Percentiles rank a stretch among this genome's conserved stretches.
These are phyloP conservation scores for Meloidogyne floridensis DNA, from an alignment of 1,140 invertebrate species.

Conservation along the genomic window DNA sequence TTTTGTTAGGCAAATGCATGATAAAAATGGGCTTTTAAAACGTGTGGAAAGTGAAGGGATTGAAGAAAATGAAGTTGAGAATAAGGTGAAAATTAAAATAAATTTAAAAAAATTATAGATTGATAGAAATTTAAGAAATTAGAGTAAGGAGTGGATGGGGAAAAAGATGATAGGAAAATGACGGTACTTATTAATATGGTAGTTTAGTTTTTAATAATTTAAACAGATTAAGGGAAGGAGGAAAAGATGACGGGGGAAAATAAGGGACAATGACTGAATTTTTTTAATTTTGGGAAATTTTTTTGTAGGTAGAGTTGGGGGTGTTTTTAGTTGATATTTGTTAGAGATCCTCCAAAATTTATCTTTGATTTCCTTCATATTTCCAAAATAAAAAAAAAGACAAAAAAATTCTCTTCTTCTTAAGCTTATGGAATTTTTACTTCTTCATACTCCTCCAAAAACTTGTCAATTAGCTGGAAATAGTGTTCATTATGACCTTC, in stretches of 20 bases:
- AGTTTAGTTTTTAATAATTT: too few species aligned
- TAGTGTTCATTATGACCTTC: conserved; percentile 81
- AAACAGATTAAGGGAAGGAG: too few species aligned
- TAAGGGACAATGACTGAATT: too few species aligned
- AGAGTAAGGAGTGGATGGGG: too few species aligned
- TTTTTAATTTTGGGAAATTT: too few species aligned
- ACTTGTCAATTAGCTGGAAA: conserved; percentile 83
- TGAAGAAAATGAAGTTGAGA: conserved; percentile 74
- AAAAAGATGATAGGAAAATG: too few species aligned
- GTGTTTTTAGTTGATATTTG: too few species aligned
- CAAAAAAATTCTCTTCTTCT: neutral
- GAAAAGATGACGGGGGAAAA: too few species aligned
- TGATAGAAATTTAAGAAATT: too few species aligned
- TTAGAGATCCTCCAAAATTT: too few species aligned
- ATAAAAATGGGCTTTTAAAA: conserved; percentile 49
- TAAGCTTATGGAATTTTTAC: conserved; percentile 76
- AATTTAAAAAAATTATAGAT: neutral
- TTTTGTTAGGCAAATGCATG: conserved; percentile 51
- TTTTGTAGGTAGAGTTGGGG: too few species aligned
- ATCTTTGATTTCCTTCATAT: neutral
- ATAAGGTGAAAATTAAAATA: conserved; percentile 44
- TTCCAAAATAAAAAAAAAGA: neutral
- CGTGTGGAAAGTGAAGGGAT: conserved; percentile 72
- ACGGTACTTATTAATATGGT: too few species aligned
- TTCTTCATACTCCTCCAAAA: conserved; percentile 71